Conservation (phyloP, 2,113 vertebrate species). For the Neopipo cinnamomea region DNA sequence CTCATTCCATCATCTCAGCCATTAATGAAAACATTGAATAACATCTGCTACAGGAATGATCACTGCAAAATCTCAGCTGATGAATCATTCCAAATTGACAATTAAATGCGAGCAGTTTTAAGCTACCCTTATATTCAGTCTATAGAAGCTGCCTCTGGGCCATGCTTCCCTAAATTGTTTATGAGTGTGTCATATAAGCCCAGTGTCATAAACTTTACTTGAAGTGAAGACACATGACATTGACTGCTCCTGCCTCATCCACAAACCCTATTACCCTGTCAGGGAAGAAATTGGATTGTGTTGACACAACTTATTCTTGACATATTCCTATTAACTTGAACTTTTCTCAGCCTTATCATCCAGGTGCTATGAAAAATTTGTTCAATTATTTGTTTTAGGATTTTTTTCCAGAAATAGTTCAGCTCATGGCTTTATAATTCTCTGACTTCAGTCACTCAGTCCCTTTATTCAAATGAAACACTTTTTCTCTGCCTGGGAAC, state of each 20-base stretch:
- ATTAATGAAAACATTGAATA: conserved; percentile 56
- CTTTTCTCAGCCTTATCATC: background rate
- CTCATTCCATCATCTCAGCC: conserved; percentile 37
- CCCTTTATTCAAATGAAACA: background rate
- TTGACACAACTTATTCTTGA: background rate
- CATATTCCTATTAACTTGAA: background rate
- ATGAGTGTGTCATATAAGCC: background rate
- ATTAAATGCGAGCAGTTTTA: conserved; percentile 33
- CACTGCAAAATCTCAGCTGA: conserved; percentile 37
- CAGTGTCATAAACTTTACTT: background rate
- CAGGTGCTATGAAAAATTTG: background rate
- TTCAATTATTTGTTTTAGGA: background rate
- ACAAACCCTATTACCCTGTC: conserved; percentile 10
- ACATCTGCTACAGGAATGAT: conserved; percentile 38
- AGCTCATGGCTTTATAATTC: background rate
- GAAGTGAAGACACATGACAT: background rate
- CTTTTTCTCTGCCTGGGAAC: background rate
- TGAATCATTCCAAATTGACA: conserved; percentile 33
- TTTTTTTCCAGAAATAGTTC: background rate
- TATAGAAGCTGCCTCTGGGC: background rate
- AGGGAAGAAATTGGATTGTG: background rate
- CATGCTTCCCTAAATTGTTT: background rate
- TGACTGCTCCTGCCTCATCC: background rate
- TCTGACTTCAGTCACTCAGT: background rate
- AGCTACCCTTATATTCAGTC: background rate